Percentiles rank a stretch among this genome's conserved stretches.
Conservation (phyloP, 2,797 vertebrate species). For the Oreonectes daqikongensis region DNA sequence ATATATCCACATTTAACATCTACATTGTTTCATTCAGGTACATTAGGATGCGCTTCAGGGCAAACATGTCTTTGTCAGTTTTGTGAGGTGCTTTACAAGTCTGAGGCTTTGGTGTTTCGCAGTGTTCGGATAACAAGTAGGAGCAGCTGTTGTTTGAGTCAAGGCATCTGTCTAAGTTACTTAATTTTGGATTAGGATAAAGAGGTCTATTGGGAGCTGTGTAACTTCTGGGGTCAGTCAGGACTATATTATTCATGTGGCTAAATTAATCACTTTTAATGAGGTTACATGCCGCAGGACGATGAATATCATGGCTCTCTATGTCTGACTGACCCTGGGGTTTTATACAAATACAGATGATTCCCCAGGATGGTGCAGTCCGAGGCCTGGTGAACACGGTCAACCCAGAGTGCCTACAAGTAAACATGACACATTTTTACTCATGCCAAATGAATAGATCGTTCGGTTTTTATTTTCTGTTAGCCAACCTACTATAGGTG, state of each 20-base stretch:
- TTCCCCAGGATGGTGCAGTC: too few species aligned
- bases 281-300: conserved; percentile 69
- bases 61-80: conserved; percentile 27
- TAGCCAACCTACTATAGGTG: conserved; percentile 18
- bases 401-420: not conserved
- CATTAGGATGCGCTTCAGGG: conserved; percentile 40
- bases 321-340: conserved; percentile 66
- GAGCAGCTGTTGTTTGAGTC: conserved; percentile 7
- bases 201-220: not conserved
- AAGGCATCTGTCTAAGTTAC: conserved; percentile 8
- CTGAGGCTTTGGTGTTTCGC: conserved; percentile 7
- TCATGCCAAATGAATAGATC: not conserved
- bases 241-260: conserved; percentile 48
- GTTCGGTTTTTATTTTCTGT: conserved; percentile 6
- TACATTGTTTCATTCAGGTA: conserved; percentile 33
- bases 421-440: not conserved
- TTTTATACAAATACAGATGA: conserved; percentile 57
- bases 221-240: conserved; percentile 12
- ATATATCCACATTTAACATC: conserved; percentile 26
- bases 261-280: conserved; percentile 76
- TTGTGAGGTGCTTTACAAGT: conserved; percentile 14
- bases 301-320: conserved; percentile 68
- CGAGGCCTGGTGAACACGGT: not conserved
- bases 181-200: conserved; percentile 7
- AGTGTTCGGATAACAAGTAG: conserved; percentile 1